Percentiles rank a stretch among this genome's conserved stretches.
phyloP scores from a whole-genome alignment of 2,797 vertebrate genomes.

The Tachyglossus aculeatus region DNA sequence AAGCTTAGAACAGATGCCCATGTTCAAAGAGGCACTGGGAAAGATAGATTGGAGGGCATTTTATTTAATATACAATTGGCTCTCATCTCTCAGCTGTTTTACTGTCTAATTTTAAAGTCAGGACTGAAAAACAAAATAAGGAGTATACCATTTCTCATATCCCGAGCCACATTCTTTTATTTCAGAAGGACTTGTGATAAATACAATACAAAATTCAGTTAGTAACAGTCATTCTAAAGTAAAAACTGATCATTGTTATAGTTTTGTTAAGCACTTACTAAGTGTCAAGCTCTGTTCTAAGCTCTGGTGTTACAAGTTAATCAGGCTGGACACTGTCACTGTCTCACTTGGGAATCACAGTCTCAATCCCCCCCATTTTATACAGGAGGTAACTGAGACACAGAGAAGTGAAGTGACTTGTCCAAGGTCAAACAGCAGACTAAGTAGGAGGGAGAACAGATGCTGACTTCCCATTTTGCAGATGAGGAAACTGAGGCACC shows the following conservation, averaged over 20 bases:
- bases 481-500: too few relatives aligned
- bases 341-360: too few relatives aligned
- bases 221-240: too few relatives aligned
- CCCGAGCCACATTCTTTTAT: not conserved
- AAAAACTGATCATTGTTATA: not conserved
- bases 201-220: too few relatives aligned
- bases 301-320: not conserved
- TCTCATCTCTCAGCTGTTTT: not conserved
- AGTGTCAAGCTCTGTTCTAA: slow-evolving; percentile 10
- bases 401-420: too few relatives aligned
- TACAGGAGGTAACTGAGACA: too few relatives aligned
- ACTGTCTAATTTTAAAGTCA: not conserved
- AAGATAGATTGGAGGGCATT: not conserved
- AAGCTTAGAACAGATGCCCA: not conserved
- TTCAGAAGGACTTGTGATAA: too few relatives aligned
- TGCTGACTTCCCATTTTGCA: too few relatives aligned
- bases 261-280: not conserved
- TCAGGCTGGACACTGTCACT: not conserved
- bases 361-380: too few relatives aligned
- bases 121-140: not conserved
- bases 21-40: not conserved
- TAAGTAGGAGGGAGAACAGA: too few relatives aligned
- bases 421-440: too few relatives aligned
- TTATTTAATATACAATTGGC: not conserved
- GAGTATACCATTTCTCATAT: not conserved